Percentiles rank a stretch among this genome's conserved stretches.
phyloP scores from a whole-genome alignment of 2,888 invertebrate species.

The Caenorhabditis panamensis region DNA sequence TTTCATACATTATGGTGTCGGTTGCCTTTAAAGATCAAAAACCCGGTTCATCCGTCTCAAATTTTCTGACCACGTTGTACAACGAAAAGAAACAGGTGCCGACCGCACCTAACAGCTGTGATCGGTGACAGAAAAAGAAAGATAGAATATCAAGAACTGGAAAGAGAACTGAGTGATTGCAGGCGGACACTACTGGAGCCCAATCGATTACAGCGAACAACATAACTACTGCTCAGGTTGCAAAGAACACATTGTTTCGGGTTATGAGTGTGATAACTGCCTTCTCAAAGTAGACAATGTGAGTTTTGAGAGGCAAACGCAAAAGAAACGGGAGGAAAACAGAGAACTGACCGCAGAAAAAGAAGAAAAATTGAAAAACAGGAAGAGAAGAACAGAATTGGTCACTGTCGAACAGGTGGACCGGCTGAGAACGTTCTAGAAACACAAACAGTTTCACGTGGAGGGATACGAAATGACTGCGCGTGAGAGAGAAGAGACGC shows the following conservation, averaged over 20 bases:
- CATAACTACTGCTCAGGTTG: slow-evolving; percentile 67
- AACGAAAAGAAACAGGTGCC: slow-evolving; percentile 10
- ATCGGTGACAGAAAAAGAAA: slow-evolving; percentile 12
- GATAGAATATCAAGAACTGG: slow-evolving; percentile 21
- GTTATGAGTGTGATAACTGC: slow-evolving; percentile 72
- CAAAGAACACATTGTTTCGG: slow-evolving; percentile 61
- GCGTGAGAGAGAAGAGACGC: slow-evolving; percentile 26
- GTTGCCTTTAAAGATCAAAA: neutral
- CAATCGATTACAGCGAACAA: slow-evolving; percentile 59
- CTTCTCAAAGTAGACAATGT: slow-evolving; percentile 66
- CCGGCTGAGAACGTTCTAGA: neutral
- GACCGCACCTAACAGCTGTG: slow-evolving; percentile 35
- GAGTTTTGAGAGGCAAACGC: slow-evolving; percentile 13
- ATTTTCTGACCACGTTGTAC: slow-evolving; percentile 10
- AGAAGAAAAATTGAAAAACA: neutral
- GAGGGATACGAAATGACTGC: neutral
- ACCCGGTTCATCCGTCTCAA: slow-evolving; percentile 12
- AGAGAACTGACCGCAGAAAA: neutral
- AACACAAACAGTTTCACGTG: neutral
- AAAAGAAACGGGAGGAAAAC: neutral
- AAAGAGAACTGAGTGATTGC: slow-evolving; percentile 34
- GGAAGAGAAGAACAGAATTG: neutral
- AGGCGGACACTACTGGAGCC: slow-evolving; percentile 71
- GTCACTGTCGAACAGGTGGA: slow-evolving; percentile 3
- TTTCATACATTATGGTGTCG: neutral